Evolutionary conservation across 1,140 invertebrate species (phyloP).

Genomic region (Drosophila insularis): DNA sequence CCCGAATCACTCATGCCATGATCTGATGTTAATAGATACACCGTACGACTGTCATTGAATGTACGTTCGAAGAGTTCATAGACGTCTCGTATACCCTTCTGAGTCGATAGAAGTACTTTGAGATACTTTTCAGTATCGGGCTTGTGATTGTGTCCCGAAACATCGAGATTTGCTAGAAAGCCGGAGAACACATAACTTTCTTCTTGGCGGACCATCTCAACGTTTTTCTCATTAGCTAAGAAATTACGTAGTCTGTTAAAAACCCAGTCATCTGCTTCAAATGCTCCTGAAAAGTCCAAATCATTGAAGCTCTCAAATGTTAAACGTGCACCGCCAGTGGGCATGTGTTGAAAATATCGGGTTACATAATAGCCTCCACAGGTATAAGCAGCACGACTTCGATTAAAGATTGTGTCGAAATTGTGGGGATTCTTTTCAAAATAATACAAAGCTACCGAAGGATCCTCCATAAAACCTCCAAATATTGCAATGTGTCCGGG

Average conservation of each 20-base stretch:
- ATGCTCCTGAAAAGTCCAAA: conserved; percentile 88
- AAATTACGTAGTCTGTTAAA: conserved; percentile 90
- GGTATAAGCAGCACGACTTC: conserved; percentile 85
- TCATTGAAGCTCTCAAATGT: conserved; percentile 84
- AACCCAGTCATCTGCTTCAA: conserved; percentile 93
- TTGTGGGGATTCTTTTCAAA: conserved; percentile 97
- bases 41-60: conserved; percentile 91
- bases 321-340: conserved; percentile 75
- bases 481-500: conserved; percentile 97
- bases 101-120: conserved; percentile 90
- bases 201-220: conserved; percentile 78
- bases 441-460: conserved; percentile 95
- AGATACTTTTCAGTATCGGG: conserved; percentile 93
- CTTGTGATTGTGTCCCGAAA: conserved; percentile 94
- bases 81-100: conserved; percentile 88
- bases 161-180: conserved; percentile 96
- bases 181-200: conserved; percentile 93
- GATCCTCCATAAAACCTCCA: conserved; percentile 97
- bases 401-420: conserved; percentile 98
- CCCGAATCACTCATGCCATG: conserved; percentile 99
- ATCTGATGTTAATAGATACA: conserved; percentile 97
- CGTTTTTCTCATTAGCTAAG: conserved; percentile 83
- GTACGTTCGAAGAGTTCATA: conserved; percentile 87
- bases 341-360: conserved; percentile 87
- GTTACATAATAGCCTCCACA: conserved; percentile 98